Evolutionary conservation across 2,797 vertebrate genomes (phyloP), one percentile per base, ranked within the genome.

Genomic region (Xiphophorus birchmanni): DNA sequence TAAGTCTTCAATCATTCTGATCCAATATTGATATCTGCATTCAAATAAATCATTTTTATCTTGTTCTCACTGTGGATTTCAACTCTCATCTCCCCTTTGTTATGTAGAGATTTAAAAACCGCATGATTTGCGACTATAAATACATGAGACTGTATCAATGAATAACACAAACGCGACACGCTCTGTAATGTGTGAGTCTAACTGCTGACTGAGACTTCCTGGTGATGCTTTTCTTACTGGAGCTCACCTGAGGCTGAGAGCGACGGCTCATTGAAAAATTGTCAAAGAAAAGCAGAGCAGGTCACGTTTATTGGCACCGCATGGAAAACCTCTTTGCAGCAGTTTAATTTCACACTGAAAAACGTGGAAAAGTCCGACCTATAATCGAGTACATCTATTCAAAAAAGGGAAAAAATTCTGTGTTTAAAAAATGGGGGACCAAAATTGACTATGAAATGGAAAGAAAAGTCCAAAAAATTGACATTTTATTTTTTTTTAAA

Each of bases 111-210:
- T 92, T 93, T 92, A 73, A 87, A 82, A 86, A 85, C 76, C 67
- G 42, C 86, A 93, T 91, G 84, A 88, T 82, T 72, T 42, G 60
- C 81, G 83, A 80, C 88, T 90, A 86, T 89, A 91, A 92, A 92
- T 93, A 90, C 82, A 93, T 92, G 88, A 90, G 88, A 88, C 89
- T 87, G 80, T 90, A 92, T 94, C 87, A 91, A 90, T 92, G 90
- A 91, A 89, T 90, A 90, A 90, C 91, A 87, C 63, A 76, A 73
- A 80, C 81, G 87, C 17, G 21, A 79, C 82, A 32, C 73, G 74
- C 77, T 84, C 56, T 78, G 82, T 89, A 91, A 90, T 85, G 83
- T 86, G 84, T 84, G 88, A 81, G 87, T 92, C 87, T 88, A 92
- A 90, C 88, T 88, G 90, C 86, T 88, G 86, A 90, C 86, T 86